A percentile compares a stretch with the other conserved stretches of the same genome.
phyloP scores from a whole-genome alignment of 2,113 vertebrate genomes.

The Hydrochoerus hydrochaeris region DNA sequence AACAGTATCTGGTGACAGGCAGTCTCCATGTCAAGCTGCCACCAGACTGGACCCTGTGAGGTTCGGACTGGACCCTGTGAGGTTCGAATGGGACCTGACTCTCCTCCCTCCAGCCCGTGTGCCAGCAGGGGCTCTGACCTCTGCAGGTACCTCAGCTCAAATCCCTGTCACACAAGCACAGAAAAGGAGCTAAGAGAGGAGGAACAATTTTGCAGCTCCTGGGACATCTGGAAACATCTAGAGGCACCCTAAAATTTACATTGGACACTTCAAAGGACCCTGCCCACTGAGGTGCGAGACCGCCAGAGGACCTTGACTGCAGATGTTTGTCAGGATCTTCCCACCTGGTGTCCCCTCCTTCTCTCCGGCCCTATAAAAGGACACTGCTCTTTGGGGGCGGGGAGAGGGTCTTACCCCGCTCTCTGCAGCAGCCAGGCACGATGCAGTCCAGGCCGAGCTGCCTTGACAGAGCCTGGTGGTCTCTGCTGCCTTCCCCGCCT shows the following conservation, averaged over 20 bases:
- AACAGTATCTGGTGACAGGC: neutral
- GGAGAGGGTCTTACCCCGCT: neutral
- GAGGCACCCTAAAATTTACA: neutral
- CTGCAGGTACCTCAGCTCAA: neutral
- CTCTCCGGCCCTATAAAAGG: neutral
- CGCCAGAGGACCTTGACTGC: neutral
- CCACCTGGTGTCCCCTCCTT: neutral
- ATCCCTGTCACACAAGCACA: neutral
- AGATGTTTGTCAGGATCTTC: neutral
- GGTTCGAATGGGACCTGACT: neutral
- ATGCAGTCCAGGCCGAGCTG: neutral
- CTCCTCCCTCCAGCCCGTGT: neutral
- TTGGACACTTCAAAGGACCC: neutral
- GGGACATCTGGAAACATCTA: neutral
- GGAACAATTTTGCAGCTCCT: neutral
- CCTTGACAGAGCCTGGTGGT: neutral
- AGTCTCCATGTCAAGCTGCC: neutral
- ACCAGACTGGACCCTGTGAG: no score
- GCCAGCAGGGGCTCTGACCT: neutral
- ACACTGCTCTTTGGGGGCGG: neutral
- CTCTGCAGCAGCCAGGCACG: neutral
- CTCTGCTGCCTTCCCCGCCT: neutral
- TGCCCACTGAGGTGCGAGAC: neutral
- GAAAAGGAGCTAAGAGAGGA: neutral
- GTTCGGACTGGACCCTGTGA: neutral